A percentile compares a stretch with the other conserved stretches of the same genome.
Evolutionary conservation across 2,113 vertebrate genomes (phyloP).

Genomic region (Indicator maculatus): DNA sequence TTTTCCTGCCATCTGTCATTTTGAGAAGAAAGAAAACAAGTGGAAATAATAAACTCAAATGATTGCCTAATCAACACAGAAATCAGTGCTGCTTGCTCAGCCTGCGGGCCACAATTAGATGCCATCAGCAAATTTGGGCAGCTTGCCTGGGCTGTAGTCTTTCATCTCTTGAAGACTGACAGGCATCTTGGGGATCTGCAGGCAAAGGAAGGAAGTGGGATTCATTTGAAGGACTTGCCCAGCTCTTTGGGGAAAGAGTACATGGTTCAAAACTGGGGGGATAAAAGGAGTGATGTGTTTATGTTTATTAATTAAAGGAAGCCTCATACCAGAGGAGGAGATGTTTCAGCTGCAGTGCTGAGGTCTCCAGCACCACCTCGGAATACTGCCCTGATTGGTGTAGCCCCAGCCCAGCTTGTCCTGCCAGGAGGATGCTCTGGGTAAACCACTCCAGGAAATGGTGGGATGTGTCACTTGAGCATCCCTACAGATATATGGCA

Average conservation of each 20-base stretch:
- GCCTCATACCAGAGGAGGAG: background rate
- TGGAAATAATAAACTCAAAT: conserved; percentile 55
- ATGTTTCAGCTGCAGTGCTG: background rate
- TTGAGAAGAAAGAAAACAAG: conserved; percentile 49
- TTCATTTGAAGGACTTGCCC: background rate
- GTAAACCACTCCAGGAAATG: background rate
- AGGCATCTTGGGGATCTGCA: conserved; percentile 11
- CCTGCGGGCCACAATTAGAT: conserved; percentile 60
- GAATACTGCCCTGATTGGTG: background rate
- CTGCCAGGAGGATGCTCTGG: background rate
- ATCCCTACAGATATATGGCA: background rate
- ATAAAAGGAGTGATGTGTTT: background rate
- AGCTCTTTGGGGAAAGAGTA: background rate
- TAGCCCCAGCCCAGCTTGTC: background rate
- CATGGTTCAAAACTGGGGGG: background rate
- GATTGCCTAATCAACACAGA: conserved; percentile 63
- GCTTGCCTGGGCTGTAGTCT: conserved; percentile 61
- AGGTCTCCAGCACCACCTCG: background rate
- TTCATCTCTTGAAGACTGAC: conserved; percentile 49
- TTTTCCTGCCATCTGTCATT: conserved; percentile 60
- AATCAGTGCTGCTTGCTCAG: conserved; percentile 65
- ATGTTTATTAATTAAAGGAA: background rate
- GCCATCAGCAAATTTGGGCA: conserved; percentile 68
- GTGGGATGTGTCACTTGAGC: background rate
- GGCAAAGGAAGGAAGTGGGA: conserved; percentile 7